Evolutionary conservation across 2,888 invertebrate species (phyloP), one percentile per base, ranked within the genome.

Genomic region (Apocheima hispidaria): DNA sequence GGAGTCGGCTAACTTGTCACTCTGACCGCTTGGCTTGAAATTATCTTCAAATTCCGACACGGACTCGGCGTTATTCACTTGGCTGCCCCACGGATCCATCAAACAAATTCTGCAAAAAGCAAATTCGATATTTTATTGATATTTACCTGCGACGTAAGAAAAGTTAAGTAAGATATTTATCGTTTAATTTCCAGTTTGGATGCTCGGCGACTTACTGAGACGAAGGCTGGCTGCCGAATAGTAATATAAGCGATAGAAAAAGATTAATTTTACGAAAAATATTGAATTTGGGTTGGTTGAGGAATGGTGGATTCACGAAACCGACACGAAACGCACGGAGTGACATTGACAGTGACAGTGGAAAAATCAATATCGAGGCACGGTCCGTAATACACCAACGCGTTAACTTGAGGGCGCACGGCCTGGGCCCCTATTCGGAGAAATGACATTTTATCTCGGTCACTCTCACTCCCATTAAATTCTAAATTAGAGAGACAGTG

Each of bases 1-100:
- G 1, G 96, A 96, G 75, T 95, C 95, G 0, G 94, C 93, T 55
- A 95, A 83, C 68, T 90, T 93, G 54, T 84, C 82, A 50, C 72
- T 75, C 60, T 83, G 75, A 23, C 71, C 71, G 60, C 79, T 75
- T 28, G 93, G 88, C 68, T 87, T 82, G 75, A 94, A 94, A 81
- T 94, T 92, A 72, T 95, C 94, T 83, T 95, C 94, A 71, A 95
- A 95, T 75, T 86, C 81, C 60, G 86, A 70, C 46, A 73, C 80
- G 59, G 74, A 76, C 68, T 65, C 77, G 64, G 80, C 68, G 65
- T 76, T 78, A 70, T 78, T 78, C 63, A 72, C 80, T 80, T 86
- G 79, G 72, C 75, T 78, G 68, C 92, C 92, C 92, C 92, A 92
- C 83, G 92, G 92, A 92, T 92, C 92, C 92, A 92, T 92, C 81